Base-by-base conservation (phyloP, 2,113 vertebrate species). In the Stictonetta naevosa region DNA sequence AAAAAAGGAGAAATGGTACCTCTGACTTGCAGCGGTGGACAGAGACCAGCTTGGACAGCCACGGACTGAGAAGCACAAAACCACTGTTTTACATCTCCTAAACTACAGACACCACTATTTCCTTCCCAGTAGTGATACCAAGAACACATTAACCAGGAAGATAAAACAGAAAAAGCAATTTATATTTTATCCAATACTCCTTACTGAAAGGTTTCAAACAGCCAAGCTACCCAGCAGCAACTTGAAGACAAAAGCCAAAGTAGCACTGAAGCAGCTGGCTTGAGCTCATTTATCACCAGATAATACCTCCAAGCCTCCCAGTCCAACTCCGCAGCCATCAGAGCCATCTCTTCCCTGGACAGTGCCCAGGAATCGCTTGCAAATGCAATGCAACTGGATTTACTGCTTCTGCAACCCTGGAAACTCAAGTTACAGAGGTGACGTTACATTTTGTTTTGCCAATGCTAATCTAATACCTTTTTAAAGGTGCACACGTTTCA, bases 391-490 rank as follows among this genome's bases (percentile, higher is more conserved):
- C 38, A 78, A 77, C 46, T 0, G 0, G 66, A 93, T 84, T 80
- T 76, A 89, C 59, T 58, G 58, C 83, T 93, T 34, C 67, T 58
- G 31, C 77, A 81, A 60, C 74, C 83, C 83, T 85, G 50, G 46
- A 95, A 92, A 90, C 86, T 44, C 68, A 59, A 80, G 78, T 75
- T 81, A 63, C 29, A 38, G 92, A 85, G 58, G 92, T 74, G 87
- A 85, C 3, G 0, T 77, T 78, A 79, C 56, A 56, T 75, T 95
- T 79, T 42, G 69, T 69, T 96, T 95, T 46, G 25, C 86, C 91
- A 80, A 6, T 36, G 75, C 56, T 91, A 77, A 90, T 78, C 83
- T 84, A 92, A 89, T 53, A 92, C 77, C 91, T 95, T 92, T 92
- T 86, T 82, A 79, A 83, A 95, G 93, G 88, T 75, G 74, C 71